Evolutionary conservation across 2,797 vertebrate species (phyloP), one percentile per base, ranked within the genome.

Genomic region (Lemur catta): DNA sequence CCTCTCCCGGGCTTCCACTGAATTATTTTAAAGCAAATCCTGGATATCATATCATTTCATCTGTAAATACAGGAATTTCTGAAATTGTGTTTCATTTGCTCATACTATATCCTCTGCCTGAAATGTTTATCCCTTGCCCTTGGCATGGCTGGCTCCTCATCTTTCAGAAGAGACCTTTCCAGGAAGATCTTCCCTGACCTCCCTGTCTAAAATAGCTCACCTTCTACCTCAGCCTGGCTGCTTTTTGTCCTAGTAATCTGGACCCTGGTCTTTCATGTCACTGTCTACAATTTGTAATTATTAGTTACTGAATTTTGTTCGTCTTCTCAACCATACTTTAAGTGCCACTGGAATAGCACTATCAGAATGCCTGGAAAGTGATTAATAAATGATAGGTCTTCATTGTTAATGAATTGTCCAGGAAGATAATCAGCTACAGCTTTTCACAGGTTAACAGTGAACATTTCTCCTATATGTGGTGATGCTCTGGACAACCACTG

Each of bases 21-120:
- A 86, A 76, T 75, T 78, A 74, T 63, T 78, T 76, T 63, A 75
- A 95, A 96, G 61, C 38, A 84, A 71, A 84, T 89, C 20, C 74
- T 52, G 26, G 55, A 2, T 33, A 2, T 67, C 38, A 18, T 33
- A 48, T 74, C 20, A 78, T 67, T 86, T 84, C 18, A 43, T 78
- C 78, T 79, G 14, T 79, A 84, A 72, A 86, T 35, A 69, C 20
- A 69, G 86, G 43, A 33, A 63, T 48, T 24, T 91, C 82, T 90
- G 91, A 20, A 57, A 50, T 15, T 69, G 22, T 80, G 43, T 38
- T 28, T 95, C 22, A 61, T 59, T 86, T 50, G 30, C n/a, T 71
- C 30, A 11, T 8, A 18, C 20, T 74, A 6, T 80, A 22, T 41
- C 61, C 50, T 93, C 63, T 74, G 38, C 24, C 82, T 57, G 13